Percentiles rank a stretch among this genome's conserved stretches.
Conservation (phyloP, 2,113 vertebrate species). For the Anthoscopus minutus region DNA sequence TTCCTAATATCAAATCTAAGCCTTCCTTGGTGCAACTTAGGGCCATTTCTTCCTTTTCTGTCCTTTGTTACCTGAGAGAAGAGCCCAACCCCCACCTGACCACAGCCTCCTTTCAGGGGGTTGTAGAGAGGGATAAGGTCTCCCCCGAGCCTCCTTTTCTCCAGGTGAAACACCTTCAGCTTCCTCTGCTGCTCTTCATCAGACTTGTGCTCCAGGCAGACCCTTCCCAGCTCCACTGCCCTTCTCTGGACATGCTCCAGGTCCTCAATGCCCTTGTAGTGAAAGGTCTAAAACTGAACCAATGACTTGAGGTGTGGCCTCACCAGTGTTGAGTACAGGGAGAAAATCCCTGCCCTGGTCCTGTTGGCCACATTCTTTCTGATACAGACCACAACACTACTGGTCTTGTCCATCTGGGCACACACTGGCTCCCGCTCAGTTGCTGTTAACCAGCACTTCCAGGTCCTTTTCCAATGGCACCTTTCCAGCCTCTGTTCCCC, state of each 20-base stretch:
- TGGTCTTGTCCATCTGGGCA: background rate
- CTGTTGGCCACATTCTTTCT: background rate
- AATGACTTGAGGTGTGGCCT: background rate
- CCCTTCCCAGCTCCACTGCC: rapidly evolving
- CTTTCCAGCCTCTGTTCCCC: background rate
- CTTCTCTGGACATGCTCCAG: rapidly evolving
- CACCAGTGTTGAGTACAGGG: background rate
- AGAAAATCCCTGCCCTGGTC: rapidly evolving
- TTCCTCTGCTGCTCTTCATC: background rate
- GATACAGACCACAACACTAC: rapidly evolving
- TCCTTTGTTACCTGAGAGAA: background rate
- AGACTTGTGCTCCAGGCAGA: background rate
- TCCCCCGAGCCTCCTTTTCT: background rate
- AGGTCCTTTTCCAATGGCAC: background rate
- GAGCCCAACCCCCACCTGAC: rapidly evolving
- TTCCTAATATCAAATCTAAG: background rate
- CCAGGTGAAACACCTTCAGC: background rate
- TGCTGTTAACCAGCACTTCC: rapidly evolving
- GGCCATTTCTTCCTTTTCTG: background rate
- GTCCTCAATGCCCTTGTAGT: background rate
- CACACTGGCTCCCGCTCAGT: background rate
- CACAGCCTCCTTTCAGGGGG: background rate
- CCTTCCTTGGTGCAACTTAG: background rate
- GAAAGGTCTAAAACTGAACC: background rate
- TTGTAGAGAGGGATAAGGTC: background rate